Base-by-base conservation (phyloP, 2,797 vertebrate genomes). In the Pagetopsis macropterus region DNA sequence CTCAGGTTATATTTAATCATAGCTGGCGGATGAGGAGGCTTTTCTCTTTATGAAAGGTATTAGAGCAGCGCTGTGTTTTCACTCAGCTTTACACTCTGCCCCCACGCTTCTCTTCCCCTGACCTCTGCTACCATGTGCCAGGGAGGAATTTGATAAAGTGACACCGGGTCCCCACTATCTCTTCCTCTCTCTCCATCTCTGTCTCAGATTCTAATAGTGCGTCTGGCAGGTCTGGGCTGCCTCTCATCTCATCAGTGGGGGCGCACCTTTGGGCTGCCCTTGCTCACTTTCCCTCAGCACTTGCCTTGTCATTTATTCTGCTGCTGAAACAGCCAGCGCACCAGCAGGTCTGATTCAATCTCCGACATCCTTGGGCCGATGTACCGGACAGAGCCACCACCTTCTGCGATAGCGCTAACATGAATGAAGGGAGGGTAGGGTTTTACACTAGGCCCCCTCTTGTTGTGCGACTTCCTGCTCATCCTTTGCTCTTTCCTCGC, bases 41-140 rank as follows among this genome's bases (percentile, higher is more conserved):
- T 91, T 94, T 87, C 91, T 92, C 92, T 92, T 93, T 92, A 93
- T 94, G 90, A 94, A 92, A 91, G 90, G 91, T 92, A 93, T 93
- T 94, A 94, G 90, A 91, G 88, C 79, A 59, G 82, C 76, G 49
- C 84, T 91, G 87, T 94, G 90, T 94, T 93, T 90, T 93, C 90
- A 87, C 92, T 93, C 90, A 87, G 89, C 90, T 92, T 92, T 93
- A 94, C 93, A 92, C 89, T 86, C 88, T 93, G 90, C 82, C 86
- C 89, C 70, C 83, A 55, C 86, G 88, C 89, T 90, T 86, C 72
- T 86, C 90, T 88, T 88, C 79, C 66, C 83, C 78, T 92, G 92
- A 94, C 94, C 94, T 89, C 90, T 90, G 89, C 89, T 92, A 91
- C 90, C 86, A 68, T 86, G 87, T 85, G 88, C 91, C 88, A 83